Conservation (phyloP, 2,113 vertebrate genomes). For the Hemiscyllium ocellatum region DNA sequence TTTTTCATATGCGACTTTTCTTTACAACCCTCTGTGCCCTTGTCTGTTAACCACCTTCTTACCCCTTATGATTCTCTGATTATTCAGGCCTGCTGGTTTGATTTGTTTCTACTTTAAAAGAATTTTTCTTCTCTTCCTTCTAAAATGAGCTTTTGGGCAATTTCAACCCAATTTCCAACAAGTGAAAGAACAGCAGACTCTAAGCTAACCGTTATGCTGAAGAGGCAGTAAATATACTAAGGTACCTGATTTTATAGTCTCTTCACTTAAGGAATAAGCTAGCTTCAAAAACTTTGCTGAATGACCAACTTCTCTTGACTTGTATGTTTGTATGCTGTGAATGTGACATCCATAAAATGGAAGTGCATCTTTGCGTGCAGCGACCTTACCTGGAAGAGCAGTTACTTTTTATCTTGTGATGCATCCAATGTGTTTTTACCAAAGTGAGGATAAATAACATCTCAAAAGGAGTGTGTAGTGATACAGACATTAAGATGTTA, state of each 20-base stretch:
- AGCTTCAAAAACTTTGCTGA: neutral
- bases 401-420: neutral
- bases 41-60: neutral
- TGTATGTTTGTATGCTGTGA: neutral
- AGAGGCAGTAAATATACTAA: neutral
- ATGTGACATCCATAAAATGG: neutral
- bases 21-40: no score
- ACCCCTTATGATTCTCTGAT: constrained; percentile 12
- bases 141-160: neutral
- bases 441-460: neutral
- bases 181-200: neutral
- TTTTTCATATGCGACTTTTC: neutral
- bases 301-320: no score
- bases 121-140: neutral
- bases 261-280: neutral
- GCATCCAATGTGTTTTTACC: neutral
- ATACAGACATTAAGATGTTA: neutral
- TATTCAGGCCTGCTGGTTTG: neutral
- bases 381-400: neutral
- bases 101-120: neutral
- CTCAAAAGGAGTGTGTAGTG: neutral
- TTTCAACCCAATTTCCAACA: neutral
- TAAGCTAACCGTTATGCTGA: neutral
- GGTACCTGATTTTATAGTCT: neutral
- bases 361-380: neutral